Evolutionary conservation across 2,797 vertebrate species (phyloP).

Genomic region (Otolemur crassicaudatus): DNA sequence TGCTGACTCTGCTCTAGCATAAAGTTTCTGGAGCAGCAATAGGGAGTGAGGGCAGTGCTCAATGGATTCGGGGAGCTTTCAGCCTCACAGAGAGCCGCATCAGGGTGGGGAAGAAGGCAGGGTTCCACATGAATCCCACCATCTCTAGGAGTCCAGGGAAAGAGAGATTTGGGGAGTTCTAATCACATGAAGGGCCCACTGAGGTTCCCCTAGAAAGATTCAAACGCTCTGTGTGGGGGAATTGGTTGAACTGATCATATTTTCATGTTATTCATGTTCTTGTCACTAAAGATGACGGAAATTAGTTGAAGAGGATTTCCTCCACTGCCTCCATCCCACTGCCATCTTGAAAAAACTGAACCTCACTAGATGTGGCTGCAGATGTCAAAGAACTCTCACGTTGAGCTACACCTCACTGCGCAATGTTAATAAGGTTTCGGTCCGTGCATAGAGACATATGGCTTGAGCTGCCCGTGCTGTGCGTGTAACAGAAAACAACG

Average conservation of each 20-base stretch:
- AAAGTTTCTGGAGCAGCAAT: not conserved
- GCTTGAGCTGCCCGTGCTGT: not conserved
- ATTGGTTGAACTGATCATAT: not conserved
- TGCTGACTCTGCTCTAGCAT: not conserved
- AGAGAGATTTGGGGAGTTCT: not conserved
- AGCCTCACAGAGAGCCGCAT: not conserved
- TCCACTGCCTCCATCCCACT: not conserved
- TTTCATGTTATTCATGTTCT: not conserved
- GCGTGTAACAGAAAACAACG: conserved; percentile 46
- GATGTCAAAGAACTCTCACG: not conserved
- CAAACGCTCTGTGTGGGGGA: not conserved
- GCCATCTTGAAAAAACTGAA: not conserved
- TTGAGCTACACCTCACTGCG: not conserved
- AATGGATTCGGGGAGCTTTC: not conserved
- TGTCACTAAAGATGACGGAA: not conserved
- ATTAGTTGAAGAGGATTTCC: not conserved
- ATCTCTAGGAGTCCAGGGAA: not conserved
- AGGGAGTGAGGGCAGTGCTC: not conserved
- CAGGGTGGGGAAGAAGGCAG: not conserved
- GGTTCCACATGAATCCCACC: not conserved
- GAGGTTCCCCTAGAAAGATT: not conserved
- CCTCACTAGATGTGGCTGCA: not conserved
- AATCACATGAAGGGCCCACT: not conserved
- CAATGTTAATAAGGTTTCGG: not conserved
- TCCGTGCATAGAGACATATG: not conserved